Evolutionary conservation across 2,113 vertebrate species (phyloP).

Genomic region (Pimephales promelas): DNA sequence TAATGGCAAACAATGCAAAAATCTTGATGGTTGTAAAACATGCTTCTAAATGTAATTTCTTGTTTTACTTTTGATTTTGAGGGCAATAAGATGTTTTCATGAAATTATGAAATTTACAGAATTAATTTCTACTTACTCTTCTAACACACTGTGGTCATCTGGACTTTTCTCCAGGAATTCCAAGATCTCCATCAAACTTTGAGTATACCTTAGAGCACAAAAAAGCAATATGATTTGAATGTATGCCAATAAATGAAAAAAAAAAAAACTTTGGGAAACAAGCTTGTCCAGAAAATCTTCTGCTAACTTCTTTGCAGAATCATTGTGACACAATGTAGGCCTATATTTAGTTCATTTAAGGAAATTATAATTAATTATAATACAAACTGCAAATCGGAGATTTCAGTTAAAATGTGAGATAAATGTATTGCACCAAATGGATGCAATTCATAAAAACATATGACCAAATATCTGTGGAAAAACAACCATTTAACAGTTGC

Average conservation of each 20-base stretch:
- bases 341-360: no score
- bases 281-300: no score
- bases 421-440: neutral
- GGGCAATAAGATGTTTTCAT: neutral
- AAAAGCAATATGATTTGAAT: neutral
- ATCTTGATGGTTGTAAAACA: neutral
- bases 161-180: slow-evolving; percentile 88
- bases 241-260: neutral
- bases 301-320: neutral
- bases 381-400: neutral
- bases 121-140: slow-evolving; percentile 78
- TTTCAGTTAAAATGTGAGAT: neutral
- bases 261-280: neutral
- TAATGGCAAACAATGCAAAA: neutral
- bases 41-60: neutral
- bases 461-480: neutral
- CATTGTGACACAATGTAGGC: no score
- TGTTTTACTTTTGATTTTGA: neutral
- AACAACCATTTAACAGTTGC: neutral
- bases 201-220: slow-evolving; percentile 82
- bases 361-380: neutral
- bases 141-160: slow-evolving; percentile 82
- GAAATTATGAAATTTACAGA: neutral
- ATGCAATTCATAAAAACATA: neutral
- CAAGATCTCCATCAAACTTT: slow-evolving; percentile 94